Evolutionary conservation across 2,888 invertebrate species (phyloP).

Genomic region (Drosophila acutilabella): DNA sequence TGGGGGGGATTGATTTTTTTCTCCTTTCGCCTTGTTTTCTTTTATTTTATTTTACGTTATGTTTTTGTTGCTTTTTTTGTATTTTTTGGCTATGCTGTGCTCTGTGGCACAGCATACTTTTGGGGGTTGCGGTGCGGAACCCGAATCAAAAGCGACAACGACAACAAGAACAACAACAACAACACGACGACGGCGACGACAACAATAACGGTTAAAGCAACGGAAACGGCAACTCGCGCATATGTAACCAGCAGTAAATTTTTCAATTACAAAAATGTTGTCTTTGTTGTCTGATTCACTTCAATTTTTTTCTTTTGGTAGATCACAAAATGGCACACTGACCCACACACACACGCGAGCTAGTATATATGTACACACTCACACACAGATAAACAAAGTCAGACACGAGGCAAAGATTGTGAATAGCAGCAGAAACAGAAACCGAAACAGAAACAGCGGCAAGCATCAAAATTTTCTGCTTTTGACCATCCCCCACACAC

Average conservation of each 20-base stretch:
- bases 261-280: constrained; percentile 66
- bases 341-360: constrained; percentile 61
- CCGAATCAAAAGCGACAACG: constrained; percentile 46
- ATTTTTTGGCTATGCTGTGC: constrained; percentile 46
- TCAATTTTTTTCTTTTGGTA: constrained; percentile 31
- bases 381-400: constrained; percentile 30
- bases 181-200: constrained; percentile 39
- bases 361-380: constrained; percentile 24
- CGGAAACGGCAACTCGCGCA: constrained; percentile 54
- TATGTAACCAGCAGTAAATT: constrained; percentile 72
- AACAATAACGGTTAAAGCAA: constrained; percentile 27
- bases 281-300: constrained; percentile 61
- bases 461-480: constrained; percentile 54
- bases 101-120: constrained; percentile 60
- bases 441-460: constrained; percentile 43
- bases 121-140: constrained; percentile 64
- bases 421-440: constrained; percentile 5
- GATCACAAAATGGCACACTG: constrained; percentile 70
- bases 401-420: constrained; percentile 51
- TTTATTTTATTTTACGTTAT: constrained; percentile 10
- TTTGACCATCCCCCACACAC: constrained; percentile 54
- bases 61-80: constrained; percentile 14
- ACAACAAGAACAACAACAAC: constrained; percentile 30
- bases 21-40: constrained; percentile 1
- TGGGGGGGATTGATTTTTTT: constrained; percentile 55